Base-by-base conservation (phyloP, 2,888 invertebrate species). In the Pheosia tremula region DNA sequence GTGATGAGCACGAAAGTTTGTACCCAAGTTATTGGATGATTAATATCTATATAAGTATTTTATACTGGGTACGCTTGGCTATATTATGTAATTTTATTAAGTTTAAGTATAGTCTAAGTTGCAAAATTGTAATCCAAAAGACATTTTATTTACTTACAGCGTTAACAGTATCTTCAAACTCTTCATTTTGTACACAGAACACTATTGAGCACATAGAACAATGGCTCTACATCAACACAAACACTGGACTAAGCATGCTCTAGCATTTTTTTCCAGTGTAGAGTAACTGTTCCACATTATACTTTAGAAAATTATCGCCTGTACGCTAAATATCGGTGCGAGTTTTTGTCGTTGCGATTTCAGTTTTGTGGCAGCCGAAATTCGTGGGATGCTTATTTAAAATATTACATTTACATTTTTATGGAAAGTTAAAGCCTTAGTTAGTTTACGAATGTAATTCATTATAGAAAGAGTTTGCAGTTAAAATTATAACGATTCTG, bases 271-370 rank as follows among this genome's bases (percentile, higher is more conserved):
- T 68, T 59, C 63, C 58, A 68, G 73, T 60, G 63, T 62, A 61
- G 24, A 61, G 60, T 66, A 62, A 64, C 68, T 70, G 79, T 72
- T 71, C 74, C 69, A 76, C 66, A 77, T 79, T 74, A 71, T 67
- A 70, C 62, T 63, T 55, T 61, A 62, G 63, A 64, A 74, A 84
- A 85, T 86, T 87, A 86, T 76, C 73, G 61, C n/a, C 0, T 53
- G 13, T 58, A 61, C 78, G 83, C 85, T 86, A 87, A 85, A 77
- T 61, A 58, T 61, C n/a, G 53, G 71, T 73, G 80, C 72, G 61
- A 47, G 11, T n/a, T 11, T 47, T 47, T 47, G n/a, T 47, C 47
- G 11, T n/a, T 11, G 9, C 5, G 47, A n/a, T 47, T 8, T 9
- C 4, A 5, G n/a, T 11, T n/a, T n/a, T n/a, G 3, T 41, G 5